A percentile compares a stretch with the other conserved stretches of the same genome.
Evolutionary conservation across 1,140 invertebrate genomes (phyloP).

Genomic region (Panulirus ornatus): DNA sequence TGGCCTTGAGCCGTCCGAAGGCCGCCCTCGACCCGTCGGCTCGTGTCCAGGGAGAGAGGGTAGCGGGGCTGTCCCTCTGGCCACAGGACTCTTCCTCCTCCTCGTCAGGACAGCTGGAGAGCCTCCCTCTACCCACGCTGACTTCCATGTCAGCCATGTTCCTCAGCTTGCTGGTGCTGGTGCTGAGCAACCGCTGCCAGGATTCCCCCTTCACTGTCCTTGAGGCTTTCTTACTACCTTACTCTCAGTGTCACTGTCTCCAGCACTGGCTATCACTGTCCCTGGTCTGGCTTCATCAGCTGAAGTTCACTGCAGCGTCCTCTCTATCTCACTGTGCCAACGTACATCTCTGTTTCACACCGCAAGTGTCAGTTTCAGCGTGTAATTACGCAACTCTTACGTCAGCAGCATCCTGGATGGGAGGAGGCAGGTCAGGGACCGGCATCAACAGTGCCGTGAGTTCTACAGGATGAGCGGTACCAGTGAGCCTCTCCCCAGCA

Average conservation of each 20-base stretch:
- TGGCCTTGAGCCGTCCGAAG: slow-evolving; percentile 46
- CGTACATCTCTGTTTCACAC: slow-evolving; percentile 6
- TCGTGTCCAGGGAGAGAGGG: slow-evolving; percentile 21
- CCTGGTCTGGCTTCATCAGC: not conserved
- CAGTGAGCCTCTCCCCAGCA: not conserved
- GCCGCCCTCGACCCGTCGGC: slow-evolving; percentile 45
- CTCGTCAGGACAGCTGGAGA: not conserved
- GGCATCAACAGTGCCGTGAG: not conserved
- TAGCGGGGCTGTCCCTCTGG: not conserved
- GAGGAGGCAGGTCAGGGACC: not conserved
- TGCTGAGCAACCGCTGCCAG: too few species aligned
- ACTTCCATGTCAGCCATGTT: slow-evolving; percentile 19
- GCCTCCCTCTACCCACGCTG: slow-evolving; percentile 9
- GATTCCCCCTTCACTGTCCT: not conserved
- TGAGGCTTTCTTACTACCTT: not conserved
- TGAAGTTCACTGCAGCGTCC: not conserved
- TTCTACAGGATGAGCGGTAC: not conserved
- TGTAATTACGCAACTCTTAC: not conserved
- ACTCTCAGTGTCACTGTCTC: slow-evolving; percentile 1
- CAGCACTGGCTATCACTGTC: not conserved
- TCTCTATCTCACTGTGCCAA: slow-evolving; percentile 23
- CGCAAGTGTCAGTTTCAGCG: not conserved
- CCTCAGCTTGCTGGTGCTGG: not conserved
- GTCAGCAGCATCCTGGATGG: not conserved
- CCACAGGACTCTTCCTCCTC: slow-evolving; percentile 5